phyloP scores from a whole-genome alignment of 1,140 invertebrate species.

The Drosophila pseudoananassae region DNA sequence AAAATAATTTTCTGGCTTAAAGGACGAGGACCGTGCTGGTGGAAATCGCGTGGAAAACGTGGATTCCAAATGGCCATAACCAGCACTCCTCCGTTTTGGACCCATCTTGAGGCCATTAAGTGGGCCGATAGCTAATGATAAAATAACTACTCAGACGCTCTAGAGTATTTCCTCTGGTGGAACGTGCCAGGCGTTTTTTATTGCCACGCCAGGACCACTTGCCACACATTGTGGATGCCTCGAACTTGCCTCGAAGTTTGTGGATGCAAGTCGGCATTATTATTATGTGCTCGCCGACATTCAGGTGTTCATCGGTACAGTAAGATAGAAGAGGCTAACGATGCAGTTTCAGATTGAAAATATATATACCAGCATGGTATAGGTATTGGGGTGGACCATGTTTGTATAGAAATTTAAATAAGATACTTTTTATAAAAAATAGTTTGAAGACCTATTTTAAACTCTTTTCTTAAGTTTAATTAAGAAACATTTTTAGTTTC shows the following conservation, averaged over 20 bases:
- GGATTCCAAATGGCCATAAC: not conserved
- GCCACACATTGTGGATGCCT: not conserved
- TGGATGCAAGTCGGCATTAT: not conserved
- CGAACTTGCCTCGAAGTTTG: not conserved
- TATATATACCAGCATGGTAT: not conserved
- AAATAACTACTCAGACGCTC: conserved; percentile 5
- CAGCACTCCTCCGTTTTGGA: not conserved
- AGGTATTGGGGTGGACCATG: not conserved
- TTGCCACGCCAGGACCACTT: conserved; percentile 3
- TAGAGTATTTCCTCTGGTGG: not conserved
- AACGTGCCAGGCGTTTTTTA: conserved; percentile 7
- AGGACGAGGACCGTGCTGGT: not conserved
- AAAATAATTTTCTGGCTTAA: not conserved
- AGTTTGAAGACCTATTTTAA: too few species aligned
- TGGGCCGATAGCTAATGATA: conserved; percentile 6
- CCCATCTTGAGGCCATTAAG: conserved; percentile 4
- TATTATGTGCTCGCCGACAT: conserved; percentile 1
- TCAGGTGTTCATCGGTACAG: not conserved
- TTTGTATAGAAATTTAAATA: not conserved
- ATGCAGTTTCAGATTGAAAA: conserved; percentile 4
- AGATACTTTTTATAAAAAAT: too few species aligned
- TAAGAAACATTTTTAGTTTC: too few species aligned
- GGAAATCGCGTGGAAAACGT: not conserved
- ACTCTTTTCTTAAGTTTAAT: too few species aligned
- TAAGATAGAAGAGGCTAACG: not conserved